Evolutionary conservation across 2,797 vertebrate genomes (phyloP).

Genomic region (Leptoclinus maculatus): DNA sequence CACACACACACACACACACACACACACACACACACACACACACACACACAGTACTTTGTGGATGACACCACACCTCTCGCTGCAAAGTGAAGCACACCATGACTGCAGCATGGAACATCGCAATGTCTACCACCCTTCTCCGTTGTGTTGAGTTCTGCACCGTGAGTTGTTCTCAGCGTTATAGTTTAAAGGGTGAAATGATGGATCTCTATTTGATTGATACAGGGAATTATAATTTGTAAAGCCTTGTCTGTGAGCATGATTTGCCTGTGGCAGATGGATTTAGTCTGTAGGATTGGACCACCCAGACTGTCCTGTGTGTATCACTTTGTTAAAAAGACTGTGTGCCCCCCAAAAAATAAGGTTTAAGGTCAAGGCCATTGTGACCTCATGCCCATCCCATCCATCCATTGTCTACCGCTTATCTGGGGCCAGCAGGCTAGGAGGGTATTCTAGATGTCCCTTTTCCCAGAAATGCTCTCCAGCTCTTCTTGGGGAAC

Average conservation of each 20-base stretch:
- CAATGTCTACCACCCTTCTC: background rate
- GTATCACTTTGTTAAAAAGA: conserved; percentile 4
- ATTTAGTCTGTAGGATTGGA: conserved; percentile 45
- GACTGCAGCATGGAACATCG: background rate
- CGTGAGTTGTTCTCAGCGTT: background rate
- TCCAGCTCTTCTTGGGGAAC: too few species aligned
- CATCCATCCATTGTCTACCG: background rate
- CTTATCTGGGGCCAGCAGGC: background rate
- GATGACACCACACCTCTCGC: background rate
- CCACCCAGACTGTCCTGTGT: conserved; percentile 17
- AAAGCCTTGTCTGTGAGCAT: conserved; percentile 32
- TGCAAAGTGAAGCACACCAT: background rate
- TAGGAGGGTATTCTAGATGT: background rate
- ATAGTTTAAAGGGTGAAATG: background rate
- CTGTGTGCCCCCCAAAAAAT: too few species aligned
- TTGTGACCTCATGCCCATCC: too few species aligned
- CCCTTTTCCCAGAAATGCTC: background rate
- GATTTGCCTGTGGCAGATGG: conserved; percentile 44
- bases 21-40: too few species aligned
- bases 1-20: background rate
- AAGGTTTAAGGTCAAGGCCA: too few species aligned
- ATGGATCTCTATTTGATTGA: conserved; percentile 1
- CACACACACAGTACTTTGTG: background rate
- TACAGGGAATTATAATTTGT: background rate
- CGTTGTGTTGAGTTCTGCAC: background rate